phyloP scores from a whole-genome alignment of 2,113 vertebrate genomes.

The Hymenochirus boettgeri region DNA sequence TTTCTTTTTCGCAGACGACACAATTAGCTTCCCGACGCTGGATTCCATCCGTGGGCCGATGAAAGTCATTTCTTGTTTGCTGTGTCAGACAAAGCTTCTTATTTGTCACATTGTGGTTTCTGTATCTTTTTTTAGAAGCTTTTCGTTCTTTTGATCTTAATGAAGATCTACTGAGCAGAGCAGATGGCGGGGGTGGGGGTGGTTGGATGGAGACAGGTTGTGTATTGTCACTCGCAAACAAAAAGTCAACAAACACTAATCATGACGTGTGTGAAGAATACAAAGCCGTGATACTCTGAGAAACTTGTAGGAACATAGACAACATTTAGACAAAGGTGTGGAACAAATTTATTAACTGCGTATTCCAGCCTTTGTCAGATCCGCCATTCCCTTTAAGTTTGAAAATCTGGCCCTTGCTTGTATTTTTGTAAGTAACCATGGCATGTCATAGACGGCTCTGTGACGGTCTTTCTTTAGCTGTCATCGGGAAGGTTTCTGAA shows the following conservation, averaged over 20 bases:
- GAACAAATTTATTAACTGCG: slow-evolving; percentile 86
- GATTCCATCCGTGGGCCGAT: slow-evolving; percentile 74
- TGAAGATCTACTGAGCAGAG: slow-evolving; percentile 74
- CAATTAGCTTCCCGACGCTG: slow-evolving; percentile 67
- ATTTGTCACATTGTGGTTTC: slow-evolving; percentile 76
- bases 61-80: slow-evolving; percentile 90
- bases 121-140: slow-evolving; percentile 79
- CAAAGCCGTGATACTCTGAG: slow-evolving; percentile 67
- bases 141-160: slow-evolving; percentile 85
- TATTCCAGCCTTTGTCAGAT: slow-evolving; percentile 77
- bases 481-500: slow-evolving; percentile 85
- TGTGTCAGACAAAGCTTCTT: slow-evolving; percentile 71
- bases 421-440: slow-evolving; percentile 90
- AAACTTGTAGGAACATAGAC: slow-evolving; percentile 76
- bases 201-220: too few species aligned
- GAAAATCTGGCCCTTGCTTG: slow-evolving; percentile 75
- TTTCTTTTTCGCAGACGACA: slow-evolving; percentile 56
- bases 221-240: slow-evolving; percentile 82
- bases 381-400: slow-evolving; percentile 71
- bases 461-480: slow-evolving; percentile 89
- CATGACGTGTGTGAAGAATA: slow-evolving; percentile 67
- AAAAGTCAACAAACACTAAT: slow-evolving; percentile 78
- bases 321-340: slow-evolving; percentile 80
- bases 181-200: slow-evolving; percentile 80
- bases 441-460: slow-evolving; percentile 72